phyloP scores from a whole-genome alignment of 2,113 vertebrate genomes.

The Notarius quadriscutis region DNA sequence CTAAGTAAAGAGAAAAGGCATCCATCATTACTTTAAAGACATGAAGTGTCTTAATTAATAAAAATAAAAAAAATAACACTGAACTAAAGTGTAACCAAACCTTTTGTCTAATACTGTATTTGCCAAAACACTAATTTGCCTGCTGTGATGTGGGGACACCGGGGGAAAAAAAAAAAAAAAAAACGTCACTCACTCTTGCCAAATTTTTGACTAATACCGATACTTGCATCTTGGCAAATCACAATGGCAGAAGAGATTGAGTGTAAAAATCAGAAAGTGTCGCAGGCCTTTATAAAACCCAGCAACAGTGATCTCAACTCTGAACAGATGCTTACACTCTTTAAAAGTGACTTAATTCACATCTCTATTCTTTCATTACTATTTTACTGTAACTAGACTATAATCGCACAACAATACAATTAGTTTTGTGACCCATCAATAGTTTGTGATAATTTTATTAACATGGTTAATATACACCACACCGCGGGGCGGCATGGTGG shows the following conservation, averaged over 20 bases:
- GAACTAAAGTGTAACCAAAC: too few species aligned
- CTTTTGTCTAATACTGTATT: too few species aligned
- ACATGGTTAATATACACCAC: neutral
- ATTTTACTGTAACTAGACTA: neutral
- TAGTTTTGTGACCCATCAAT: neutral
- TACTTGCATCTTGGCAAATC: neutral
- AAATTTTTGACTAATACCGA: conserved; percentile 16
- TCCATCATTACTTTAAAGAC: too few species aligned
- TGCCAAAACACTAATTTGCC: neutral
- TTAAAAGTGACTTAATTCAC: conserved; percentile 18
- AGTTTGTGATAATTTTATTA: neutral
- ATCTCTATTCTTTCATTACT: conserved; percentile 15
- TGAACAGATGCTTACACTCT: neutral
- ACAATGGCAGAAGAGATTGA: conserved; percentile 23
- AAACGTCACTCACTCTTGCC: neutral
- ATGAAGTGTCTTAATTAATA: too few species aligned
- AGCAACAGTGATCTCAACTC: conserved; percentile 13
- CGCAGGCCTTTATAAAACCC: neutral
- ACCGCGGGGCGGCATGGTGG: too few species aligned
- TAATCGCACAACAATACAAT: neutral
- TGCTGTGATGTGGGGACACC: neutral
- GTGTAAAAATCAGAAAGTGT: conserved; percentile 12
- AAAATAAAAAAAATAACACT: too few species aligned
- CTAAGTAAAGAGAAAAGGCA: too few species aligned
- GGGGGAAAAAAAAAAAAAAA: conserved; percentile 9